These are phyloP conservation scores for Acrossocheilus wenchowensis DNA, from an alignment of 2,797 vertebrate genomes.

Conservation along the genomic window DNA sequence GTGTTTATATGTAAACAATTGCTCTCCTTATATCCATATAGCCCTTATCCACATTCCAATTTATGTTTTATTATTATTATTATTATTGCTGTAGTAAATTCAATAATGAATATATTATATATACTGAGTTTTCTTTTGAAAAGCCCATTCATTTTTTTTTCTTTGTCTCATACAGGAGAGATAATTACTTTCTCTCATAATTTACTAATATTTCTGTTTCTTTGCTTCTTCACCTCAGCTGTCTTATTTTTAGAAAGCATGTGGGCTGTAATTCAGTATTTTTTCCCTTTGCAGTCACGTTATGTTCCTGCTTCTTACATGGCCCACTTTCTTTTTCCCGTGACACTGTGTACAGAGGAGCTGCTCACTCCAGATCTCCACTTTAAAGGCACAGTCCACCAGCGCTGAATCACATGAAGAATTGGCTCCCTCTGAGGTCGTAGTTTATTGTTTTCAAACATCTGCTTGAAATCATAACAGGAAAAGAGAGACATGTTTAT, in stretches of 20 bases:
- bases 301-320: constrained; percentile 13
- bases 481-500: background rate
- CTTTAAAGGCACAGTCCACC: constrained; percentile 21
- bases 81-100: background rate
- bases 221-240: background rate
- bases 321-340: constrained; percentile 23
- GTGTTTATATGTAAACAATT: background rate
- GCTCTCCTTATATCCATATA: background rate
- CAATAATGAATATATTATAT: background rate
- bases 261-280: constrained; percentile 39
- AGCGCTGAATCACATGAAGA: background rate
- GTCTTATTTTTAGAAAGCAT: constrained; percentile 30
- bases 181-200: constrained; percentile 21
- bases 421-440: background rate
- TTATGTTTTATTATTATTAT: background rate
- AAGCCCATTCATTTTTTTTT: background rate
- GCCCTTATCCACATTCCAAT: background rate
- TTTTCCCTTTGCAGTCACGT: constrained; percentile 1
- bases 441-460: background rate
- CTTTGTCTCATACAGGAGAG: background rate
- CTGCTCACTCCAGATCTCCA: constrained; percentile 14
- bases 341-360: constrained; percentile 9
- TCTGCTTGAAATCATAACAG: background rate
- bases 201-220: constrained; percentile 6
- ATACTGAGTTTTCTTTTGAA: background rate